Percentiles rank a stretch among this genome's conserved stretches.
These are phyloP conservation scores for Myathropa florea DNA, from an alignment of 2,888 invertebrate species.

Conservation along the genomic window DNA sequence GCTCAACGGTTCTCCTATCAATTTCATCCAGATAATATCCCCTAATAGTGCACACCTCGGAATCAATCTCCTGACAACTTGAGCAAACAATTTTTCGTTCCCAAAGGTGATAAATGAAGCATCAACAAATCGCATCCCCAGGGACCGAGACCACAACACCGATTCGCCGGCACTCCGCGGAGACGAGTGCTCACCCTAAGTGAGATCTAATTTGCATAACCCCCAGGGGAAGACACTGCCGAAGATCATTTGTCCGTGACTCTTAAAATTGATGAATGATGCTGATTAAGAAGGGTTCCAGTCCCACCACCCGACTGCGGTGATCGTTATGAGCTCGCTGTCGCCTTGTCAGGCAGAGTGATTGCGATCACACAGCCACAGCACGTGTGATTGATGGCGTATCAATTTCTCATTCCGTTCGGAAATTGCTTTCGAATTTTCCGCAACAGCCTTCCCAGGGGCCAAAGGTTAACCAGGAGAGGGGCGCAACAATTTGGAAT, in stretches of 20 bases:
- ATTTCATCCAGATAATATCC: background rate
- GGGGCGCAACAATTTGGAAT: background rate
- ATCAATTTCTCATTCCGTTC: background rate
- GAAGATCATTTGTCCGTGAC: constrained; percentile 18
- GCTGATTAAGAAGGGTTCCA: constrained; percentile 30
- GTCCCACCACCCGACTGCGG: background rate
- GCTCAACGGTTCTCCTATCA: too few species aligned
- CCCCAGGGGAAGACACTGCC: background rate
- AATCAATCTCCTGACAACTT: background rate
- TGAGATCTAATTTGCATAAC: constrained; percentile 46
- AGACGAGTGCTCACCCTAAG: constrained; percentile 37
- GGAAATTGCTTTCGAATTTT: background rate
- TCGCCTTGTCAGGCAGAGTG: constrained; percentile 25
- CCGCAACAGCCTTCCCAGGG: background rate
- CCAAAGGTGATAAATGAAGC: background rate
- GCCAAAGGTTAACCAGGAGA: background rate
- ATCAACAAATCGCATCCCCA: background rate
- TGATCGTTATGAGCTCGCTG: constrained; percentile 31
- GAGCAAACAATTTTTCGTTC: background rate
- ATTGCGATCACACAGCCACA: background rate
- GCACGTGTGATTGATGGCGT: constrained; percentile 14
- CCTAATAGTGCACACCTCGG: background rate
- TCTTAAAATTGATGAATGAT: constrained; percentile 42
- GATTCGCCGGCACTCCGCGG: background rate
- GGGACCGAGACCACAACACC: constrained; percentile 8